Evolutionary conservation across 2,797 vertebrate species (phyloP), one percentile per base, ranked within the genome.

Genomic region (Buceros bicornis): DNA sequence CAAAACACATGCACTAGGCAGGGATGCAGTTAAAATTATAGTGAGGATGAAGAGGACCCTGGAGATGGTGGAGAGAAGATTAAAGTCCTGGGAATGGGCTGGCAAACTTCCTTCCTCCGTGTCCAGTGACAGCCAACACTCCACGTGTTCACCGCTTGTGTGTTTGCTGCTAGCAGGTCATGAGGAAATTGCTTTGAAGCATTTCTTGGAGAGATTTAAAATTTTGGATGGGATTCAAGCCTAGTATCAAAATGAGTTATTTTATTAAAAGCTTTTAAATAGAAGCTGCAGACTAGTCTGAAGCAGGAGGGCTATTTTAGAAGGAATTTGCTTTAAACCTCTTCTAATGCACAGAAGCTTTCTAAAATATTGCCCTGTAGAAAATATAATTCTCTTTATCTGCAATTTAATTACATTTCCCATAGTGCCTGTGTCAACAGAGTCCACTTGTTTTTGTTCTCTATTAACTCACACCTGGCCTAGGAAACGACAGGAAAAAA

Each of bases 221-320:
- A 60, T 85, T 86, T 77, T 96, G 94, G 96, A 97, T 91, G 82
- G 73, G 61, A 95, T 97, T 97, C 90, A 96, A 97, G 61, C 92
- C 86, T 97, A 93, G 96, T 97, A 97, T 95, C 92, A 77, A 88
- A 97, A 97, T 97, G 97, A 97, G 93, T 96, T 80, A 90, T 97
- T 97, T 98, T 96, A 97, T 97, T 96, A 97, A 97, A 97, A 96
- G 87, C 92, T 95, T 97, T 97, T 96, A 97, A 97, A 96, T 95
- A 90, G 92, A 93, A 91, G 86, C 90, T 74, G 80, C 24, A 28
- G 82, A 70, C 67, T 72, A 67, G 80, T 86, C 62, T 21, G 93
- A 87, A 82, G 80, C 90, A 87, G 90, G 89, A 93, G 87, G 45
- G 92, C 62, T 90, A 51, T 97, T 96, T 94, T 87, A 82, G 84